Evolutionary conservation across 2,888 invertebrate genomes (phyloP).

Genomic region (Amphipoea lucens): DNA sequence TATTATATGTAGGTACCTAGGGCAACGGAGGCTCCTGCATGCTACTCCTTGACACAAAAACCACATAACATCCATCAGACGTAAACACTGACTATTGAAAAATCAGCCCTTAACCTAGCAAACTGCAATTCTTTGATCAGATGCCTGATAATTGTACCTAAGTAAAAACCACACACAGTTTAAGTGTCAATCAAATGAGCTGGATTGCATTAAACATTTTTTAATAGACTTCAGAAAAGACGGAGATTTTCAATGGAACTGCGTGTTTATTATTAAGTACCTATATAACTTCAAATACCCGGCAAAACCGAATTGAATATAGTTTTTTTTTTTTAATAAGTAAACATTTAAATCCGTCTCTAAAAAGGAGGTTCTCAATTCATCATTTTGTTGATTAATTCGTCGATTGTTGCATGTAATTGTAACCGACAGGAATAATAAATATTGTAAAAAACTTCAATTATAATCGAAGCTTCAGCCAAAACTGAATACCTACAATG

Average conservation of each 20-base stretch:
- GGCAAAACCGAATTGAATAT: no score
- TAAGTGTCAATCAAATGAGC: not conserved
- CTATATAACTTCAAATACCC: no score
- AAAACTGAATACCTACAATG: conserved; percentile 59
- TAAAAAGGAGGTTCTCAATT: no score
- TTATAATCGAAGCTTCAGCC: conserved; percentile 37
- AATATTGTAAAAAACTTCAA: not conserved
- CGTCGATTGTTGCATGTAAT: no score
- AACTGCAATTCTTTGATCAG: not conserved
- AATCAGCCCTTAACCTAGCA: no score
- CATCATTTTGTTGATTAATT: no score
- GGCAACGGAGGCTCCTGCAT: not conserved
- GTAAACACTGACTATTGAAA: no score
- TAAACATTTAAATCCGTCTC: no score
- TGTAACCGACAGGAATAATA: no score
- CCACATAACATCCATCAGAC: not conserved
- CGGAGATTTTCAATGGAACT: not conserved
- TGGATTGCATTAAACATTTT: not conserved
- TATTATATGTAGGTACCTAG: no score
- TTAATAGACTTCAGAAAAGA: not conserved
- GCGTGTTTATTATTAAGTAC: not conserved
- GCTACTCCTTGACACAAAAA: not conserved
- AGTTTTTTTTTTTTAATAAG: no score
- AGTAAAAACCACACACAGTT: not conserved
- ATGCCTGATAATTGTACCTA: not conserved